phyloP scores from a whole-genome alignment of 2,113 vertebrate genomes.

The Patagioenas fasciata region DNA sequence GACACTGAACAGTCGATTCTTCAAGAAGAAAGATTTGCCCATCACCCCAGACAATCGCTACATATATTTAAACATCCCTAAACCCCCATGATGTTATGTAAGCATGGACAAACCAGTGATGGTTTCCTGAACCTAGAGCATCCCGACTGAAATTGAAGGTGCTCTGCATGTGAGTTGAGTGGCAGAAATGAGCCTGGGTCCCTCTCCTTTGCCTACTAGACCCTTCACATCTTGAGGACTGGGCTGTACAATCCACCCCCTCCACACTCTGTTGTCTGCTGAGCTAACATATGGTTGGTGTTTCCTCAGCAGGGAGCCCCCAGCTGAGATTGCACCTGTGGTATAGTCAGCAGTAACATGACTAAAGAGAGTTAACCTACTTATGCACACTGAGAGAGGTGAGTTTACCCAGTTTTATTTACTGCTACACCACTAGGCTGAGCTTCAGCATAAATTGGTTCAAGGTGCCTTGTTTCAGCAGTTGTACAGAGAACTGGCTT shows the following conservation, averaged over 20 bases:
- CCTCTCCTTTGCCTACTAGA: background rate
- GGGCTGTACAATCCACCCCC: background rate
- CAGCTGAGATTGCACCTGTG: slow-evolving; percentile 25
- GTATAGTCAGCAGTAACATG: background rate
- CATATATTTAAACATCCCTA: background rate
- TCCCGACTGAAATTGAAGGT: background rate
- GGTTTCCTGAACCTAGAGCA: background rate
- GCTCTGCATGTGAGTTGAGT: background rate
- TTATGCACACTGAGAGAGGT: background rate
- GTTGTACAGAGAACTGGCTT: background rate
- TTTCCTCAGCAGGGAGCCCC: background rate
- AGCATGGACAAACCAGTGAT: background rate
- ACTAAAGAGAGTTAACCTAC: slow-evolving; percentile 19
- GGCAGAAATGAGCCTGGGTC: background rate
- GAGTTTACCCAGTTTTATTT: slow-evolving; percentile 38
- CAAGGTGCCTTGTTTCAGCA: slow-evolving; percentile 52
- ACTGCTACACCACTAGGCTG: background rate
- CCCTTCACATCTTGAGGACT: rapidly evolving
- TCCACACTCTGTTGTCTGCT: background rate
- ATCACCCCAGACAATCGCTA: background rate
- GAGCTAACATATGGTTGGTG: background rate
- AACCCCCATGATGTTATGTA: background rate
- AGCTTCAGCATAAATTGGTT: slow-evolving; percentile 44
- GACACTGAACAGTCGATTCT: background rate
- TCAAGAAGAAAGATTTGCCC: slow-evolving; percentile 38